Percentiles rank a stretch among this genome's conserved stretches.
phyloP scores from a whole-genome alignment of 2,113 vertebrate species.

The Brienomyrus longianalis region DNA sequence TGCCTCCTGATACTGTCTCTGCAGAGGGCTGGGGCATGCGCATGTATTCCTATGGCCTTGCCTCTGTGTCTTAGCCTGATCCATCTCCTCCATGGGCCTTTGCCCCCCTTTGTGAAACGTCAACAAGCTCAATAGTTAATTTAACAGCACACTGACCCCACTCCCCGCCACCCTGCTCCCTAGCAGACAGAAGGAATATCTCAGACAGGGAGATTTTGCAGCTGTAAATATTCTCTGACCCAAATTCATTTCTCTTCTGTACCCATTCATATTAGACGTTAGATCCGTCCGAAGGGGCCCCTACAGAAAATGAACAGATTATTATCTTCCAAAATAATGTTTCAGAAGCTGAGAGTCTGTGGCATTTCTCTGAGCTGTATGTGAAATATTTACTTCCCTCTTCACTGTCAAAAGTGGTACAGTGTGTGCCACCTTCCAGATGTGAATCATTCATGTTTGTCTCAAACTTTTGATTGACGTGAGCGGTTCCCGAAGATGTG shows the following conservation, averaged over 20 bases:
- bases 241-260: constrained; percentile 3
- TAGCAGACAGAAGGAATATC: not conserved
- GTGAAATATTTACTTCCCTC: not conserved
- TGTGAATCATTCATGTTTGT: not conserved
- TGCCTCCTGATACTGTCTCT: not conserved
- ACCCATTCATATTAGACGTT: not conserved
- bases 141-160: not conserved
- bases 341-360: not conserved
- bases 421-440: not conserved
- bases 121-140: constrained; percentile 17
- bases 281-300: not conserved
- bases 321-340: constrained; percentile 17
- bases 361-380: not conserved
- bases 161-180: not conserved
- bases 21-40: not conserved
- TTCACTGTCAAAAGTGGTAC: not conserved
- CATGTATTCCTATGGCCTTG: not conserved
- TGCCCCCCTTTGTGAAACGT: not conserved
- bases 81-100: not conserved
- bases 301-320: not conserved
- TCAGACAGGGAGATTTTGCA: not conserved
- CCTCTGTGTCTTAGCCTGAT: not conserved
- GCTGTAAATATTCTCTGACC: constrained; percentile 14
- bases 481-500: not conserved
- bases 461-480: not conserved